Evolutionary conservation across 1,140 invertebrate species (phyloP), one percentile per base, ranked within the genome.

Genomic region (Sminthurinus signatus): DNA sequence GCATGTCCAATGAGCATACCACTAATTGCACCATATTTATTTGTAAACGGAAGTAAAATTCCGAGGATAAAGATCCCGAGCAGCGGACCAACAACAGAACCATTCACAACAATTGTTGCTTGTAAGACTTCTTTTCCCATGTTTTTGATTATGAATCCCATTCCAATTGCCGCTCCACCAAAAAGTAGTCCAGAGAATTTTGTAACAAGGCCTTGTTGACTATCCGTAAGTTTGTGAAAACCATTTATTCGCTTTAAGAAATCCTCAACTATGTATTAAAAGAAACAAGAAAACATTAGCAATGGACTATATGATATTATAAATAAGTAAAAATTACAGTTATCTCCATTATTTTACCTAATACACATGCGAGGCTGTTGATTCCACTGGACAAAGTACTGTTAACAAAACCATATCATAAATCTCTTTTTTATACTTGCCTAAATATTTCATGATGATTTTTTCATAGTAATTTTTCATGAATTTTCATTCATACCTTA

Each of bases 381-480:
- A 80, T 67, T 2, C 77, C 76, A 14, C 80, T 80, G 1, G 78
- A 80, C 3, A 80, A 70, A 1, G 80, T 78, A 64, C 79, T n/a
- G n/a, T n/a, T n/a, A n/a, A n/a, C n/a, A n/a, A n/a, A n/a, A n/a
- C n/a, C n/a, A n/a, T n/a, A n/a, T n/a, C n/a, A n/a, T n/a, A n/a
- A n/a, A n/a, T n/a, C n/a, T n/a, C n/a, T n/a, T n/a, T n/a, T n/a
- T n/a, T n/a, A n/a, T n/a, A n/a, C n/a, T n/a, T n/a, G n/a, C n/a
- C n/a, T n/a, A n/a, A n/a, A n/a, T n/a, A n/a, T n/a, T n/a, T n/a
- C n/a, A n/a, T n/a, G n/a, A n/a, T n/a, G n/a, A n/a, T n/a, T n/a
- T n/a, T n/a, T n/a, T n/a, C n/a, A n/a, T n/a, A n/a, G n/a, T n/a
- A n/a, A 31, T 21, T 0, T 27, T 23, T 42, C 32, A 60, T 21